phyloP scores from a whole-genome alignment of 2,888 invertebrate species.

The Melanostoma mellinum region DNA sequence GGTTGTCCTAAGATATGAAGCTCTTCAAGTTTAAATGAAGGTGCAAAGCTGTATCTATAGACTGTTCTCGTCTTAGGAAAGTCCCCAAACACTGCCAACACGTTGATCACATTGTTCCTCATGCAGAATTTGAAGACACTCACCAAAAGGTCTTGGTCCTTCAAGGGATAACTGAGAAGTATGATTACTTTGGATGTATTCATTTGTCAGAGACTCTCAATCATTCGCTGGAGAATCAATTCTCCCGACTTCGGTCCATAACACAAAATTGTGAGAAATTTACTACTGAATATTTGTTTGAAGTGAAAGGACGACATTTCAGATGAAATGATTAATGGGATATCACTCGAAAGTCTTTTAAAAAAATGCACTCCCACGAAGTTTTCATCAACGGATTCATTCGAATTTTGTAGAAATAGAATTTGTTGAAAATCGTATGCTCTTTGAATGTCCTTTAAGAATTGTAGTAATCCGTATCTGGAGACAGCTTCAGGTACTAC shows the following conservation, averaged over 20 bases:
- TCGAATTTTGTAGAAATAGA: neutral
- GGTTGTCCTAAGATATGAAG: neutral
- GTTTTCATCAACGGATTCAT: neutral
- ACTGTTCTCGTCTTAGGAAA: constrained; percentile 73
- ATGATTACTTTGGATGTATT: constrained; percentile 76
- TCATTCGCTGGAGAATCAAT: constrained; percentile 73
- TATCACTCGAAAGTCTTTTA: neutral
- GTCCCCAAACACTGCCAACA: constrained; percentile 74
- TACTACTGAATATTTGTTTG: constrained; percentile 63
- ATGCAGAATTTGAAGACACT: constrained; percentile 75
- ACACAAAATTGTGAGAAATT: constrained; percentile 74
- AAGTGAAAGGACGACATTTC: constrained; percentile 74
- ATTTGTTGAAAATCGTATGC: neutral
- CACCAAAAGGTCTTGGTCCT: constrained; percentile 50
- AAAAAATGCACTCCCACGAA: neutral
- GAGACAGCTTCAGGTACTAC: no score
- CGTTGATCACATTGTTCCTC: constrained; percentile 76
- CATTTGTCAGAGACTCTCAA: constrained; percentile 75
- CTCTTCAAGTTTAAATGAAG: constrained; percentile 74
- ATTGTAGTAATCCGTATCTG: no score
- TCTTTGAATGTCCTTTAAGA: no score
- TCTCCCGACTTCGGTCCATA: constrained; percentile 69
- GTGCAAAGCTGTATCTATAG: constrained; percentile 77
- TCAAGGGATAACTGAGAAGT: constrained; percentile 51
- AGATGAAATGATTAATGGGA: constrained; percentile 75